These are phyloP conservation scores for Bruchidius siliquastri DNA, from an alignment of 2,888 invertebrate species.

Conservation along the genomic window DNA sequence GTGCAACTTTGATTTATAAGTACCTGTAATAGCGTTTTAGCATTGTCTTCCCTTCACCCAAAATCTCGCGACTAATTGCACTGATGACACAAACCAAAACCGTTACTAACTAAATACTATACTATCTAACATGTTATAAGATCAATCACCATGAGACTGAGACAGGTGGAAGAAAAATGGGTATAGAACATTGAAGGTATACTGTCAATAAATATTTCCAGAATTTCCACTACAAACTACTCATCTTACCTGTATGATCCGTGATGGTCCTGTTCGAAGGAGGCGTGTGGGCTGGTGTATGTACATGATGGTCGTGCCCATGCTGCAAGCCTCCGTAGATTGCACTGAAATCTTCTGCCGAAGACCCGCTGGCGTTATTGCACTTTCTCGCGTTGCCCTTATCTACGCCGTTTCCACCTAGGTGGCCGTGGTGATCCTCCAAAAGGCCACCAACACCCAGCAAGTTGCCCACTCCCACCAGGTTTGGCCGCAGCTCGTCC, in stretches of 20 bases:
- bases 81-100: too few relatives aligned
- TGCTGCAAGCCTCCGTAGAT: slow-evolving; percentile 64
- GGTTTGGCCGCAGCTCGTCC: slow-evolving; percentile 81
- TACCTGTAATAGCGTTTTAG: too few relatives aligned
- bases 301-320: slow-evolving; percentile 50
- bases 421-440: slow-evolving; percentile 69
- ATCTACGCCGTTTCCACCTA: slow-evolving; percentile 40
- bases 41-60: too few relatives aligned
- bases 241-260: slow-evolving; percentile 46
- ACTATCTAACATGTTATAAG: too few relatives aligned
- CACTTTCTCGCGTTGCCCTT: slow-evolving; percentile 60
- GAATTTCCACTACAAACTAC: neutral
- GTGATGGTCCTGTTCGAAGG: slow-evolving; percentile 50
- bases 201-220: too few relatives aligned
- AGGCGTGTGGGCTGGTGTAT: slow-evolving; percentile 68
- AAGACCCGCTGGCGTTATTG: slow-evolving; percentile 68
- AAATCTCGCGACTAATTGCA: too few relatives aligned
- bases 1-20: too few relatives aligned
- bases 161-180: too few relatives aligned
- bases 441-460: slow-evolving; percentile 74
- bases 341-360: slow-evolving; percentile 84
- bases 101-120: too few relatives aligned
- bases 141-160: too few relatives aligned
- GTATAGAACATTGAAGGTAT: too few relatives aligned
- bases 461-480: slow-evolving; percentile 72